phyloP scores from a whole-genome alignment of 2,797 vertebrate genomes.

The Chelidonichthys spinosus region DNA sequence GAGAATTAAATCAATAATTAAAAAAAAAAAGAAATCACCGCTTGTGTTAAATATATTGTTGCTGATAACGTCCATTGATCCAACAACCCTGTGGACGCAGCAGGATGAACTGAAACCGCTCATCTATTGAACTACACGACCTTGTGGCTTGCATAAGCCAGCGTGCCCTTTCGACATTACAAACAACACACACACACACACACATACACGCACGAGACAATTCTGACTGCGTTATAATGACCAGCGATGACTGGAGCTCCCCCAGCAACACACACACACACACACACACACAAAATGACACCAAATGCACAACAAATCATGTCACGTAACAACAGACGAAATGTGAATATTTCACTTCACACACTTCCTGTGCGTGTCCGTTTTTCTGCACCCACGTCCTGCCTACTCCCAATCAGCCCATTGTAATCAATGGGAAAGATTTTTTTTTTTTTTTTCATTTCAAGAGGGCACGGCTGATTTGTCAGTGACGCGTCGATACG shows the following conservation, averaged over 20 bases:
- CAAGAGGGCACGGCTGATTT: constrained; percentile 59
- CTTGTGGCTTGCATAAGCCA: constrained; percentile 60
- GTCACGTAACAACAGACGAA: background rate
- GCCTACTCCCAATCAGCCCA: constrained; percentile 39
- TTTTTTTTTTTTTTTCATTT: constrained; percentile 54
- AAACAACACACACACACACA: no score
- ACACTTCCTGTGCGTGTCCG: constrained; percentile 43
- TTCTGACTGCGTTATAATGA: constrained; percentile 24
- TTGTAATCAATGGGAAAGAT: constrained; percentile 63
- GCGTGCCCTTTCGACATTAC: no score
- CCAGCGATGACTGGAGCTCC: constrained; percentile 27
- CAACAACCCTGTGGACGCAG: constrained; percentile 34
- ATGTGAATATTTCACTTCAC: constrained; percentile 32
- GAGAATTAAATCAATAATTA: constrained; percentile 19
- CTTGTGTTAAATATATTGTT: background rate
- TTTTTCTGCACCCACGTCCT: constrained; percentile 33
- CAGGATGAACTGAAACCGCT: constrained; percentile 31
- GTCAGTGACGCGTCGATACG: constrained; percentile 66
- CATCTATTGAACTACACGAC: constrained; percentile 36
- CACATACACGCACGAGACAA: constrained; percentile 23
- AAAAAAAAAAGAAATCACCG: background rate
- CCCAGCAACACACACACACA: background rate
- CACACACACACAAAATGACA: constrained; percentile 2
- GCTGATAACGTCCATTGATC: constrained; percentile 36
- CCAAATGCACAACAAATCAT: constrained; percentile 2